Evolutionary conservation across 2,113 vertebrate species (phyloP).

Genomic region (Oenanthe oenanthe): DNA sequence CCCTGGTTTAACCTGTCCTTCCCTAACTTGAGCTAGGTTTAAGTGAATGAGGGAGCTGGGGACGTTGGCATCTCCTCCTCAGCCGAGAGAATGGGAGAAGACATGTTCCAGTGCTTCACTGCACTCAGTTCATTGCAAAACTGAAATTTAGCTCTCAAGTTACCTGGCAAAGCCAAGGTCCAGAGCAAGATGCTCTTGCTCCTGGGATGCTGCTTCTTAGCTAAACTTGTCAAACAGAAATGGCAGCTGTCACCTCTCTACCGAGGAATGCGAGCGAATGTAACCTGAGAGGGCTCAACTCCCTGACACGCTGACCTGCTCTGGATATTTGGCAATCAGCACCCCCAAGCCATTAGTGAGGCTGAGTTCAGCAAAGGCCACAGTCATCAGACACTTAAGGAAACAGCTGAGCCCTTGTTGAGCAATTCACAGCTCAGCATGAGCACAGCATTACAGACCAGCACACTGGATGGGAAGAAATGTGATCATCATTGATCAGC

Average conservation of each 20-base stretch:
- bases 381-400: background rate
- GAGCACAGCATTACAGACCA: background rate
- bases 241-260: background rate
- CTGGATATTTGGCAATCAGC: background rate
- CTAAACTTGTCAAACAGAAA: background rate
- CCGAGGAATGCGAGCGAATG: background rate
- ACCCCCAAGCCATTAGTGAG: conserved; percentile 3
- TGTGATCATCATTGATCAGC: background rate
- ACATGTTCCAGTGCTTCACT: background rate
- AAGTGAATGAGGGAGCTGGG: background rate
- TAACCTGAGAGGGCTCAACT: background rate
- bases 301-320: background rate
- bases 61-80: background rate
- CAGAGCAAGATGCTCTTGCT: background rate
- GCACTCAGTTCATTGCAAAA: background rate
- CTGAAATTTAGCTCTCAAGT: background rate
- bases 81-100: background rate
- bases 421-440: conserved; percentile 45
- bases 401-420: background rate
- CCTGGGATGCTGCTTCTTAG: background rate
- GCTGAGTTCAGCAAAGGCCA: background rate
- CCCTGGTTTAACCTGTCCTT: background rate
- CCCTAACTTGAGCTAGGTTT: background rate
- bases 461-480: background rate
- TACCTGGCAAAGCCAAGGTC: background rate